These are phyloP conservation scores for Drosophila barbarae DNA, from an alignment of 2,888 invertebrate species.

Conservation along the genomic window DNA sequence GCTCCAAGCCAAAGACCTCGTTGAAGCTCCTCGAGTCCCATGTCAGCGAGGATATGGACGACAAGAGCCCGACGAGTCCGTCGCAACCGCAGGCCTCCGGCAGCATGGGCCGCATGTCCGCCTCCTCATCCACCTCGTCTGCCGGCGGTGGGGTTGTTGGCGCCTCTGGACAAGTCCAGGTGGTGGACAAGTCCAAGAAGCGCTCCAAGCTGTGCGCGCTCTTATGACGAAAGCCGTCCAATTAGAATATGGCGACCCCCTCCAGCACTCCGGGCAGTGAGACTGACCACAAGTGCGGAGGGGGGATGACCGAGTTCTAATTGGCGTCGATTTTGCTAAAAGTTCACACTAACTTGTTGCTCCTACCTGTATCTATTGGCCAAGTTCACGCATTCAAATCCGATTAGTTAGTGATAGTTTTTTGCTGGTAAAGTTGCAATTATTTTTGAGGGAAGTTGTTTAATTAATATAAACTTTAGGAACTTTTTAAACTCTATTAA, in stretches of 20 bases:
- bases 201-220: slow-evolving; percentile 80
- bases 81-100: slow-evolving; percentile 66
- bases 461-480: too few species aligned
- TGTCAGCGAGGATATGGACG: slow-evolving; percentile 77
- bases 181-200: slow-evolving; percentile 77
- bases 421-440: neutral
- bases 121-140: slow-evolving; percentile 76
- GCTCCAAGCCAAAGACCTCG: slow-evolving; percentile 77
- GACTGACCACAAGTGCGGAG: slow-evolving; percentile 63
- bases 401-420: neutral
- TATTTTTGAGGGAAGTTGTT: neutral
- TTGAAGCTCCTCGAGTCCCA: slow-evolving; percentile 77
- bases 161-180: slow-evolving; percentile 10
- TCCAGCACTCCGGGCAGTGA: slow-evolving; percentile 60
- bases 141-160: slow-evolving; percentile 55
- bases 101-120: slow-evolving; percentile 73
- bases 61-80: slow-evolving; percentile 78
- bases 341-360: slow-evolving; percentile 20
- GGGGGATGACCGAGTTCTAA: slow-evolving; percentile 76
- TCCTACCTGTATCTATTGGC: slow-evolving; percentile 31
- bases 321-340: slow-evolving; percentile 52
- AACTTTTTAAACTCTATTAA: too few species aligned
- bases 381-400: slow-evolving; percentile 2
- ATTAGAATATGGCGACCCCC: slow-evolving; percentile 77
- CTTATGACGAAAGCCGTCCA: slow-evolving; percentile 80